Evolutionary conservation across 1,140 invertebrate species (phyloP), one percentile per base, ranked within the genome.

Genomic region (Zaprionus vittiger): DNA sequence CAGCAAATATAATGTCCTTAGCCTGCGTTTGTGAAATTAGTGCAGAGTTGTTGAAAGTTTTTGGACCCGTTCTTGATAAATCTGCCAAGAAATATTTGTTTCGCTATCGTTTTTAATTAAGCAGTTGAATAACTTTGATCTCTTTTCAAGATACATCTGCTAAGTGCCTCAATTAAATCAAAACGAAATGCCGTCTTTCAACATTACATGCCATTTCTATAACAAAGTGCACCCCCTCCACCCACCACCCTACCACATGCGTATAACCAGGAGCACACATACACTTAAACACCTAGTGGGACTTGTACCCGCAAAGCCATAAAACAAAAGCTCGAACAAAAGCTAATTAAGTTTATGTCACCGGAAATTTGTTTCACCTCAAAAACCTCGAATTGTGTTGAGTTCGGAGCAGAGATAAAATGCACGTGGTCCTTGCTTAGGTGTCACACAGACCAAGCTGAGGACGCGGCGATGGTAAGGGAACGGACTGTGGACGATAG

Each of bases 331-430:
- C 86, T 77, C 82, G 83, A 91, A 91, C 86, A 86, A 91, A 91
- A 91, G 86, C 86, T 91, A 91, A 91, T 91, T 91, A 91, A 91
- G 86, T 91, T 91, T 91, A 91, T 91, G 86, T 91, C 86, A 91
- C 86, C 86, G 86, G 86, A 91, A 91, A 91, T 91, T 91, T 91
- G 86, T 91, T 91, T 91, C 86, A 91, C 85, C 85, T 90, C 85
- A 90, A 90, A 90, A 90, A 90, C 85, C 85, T 90, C 85, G 85
- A 91, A 91, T 90, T 90, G 85, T 90, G 85, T 76, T 89, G 79
- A 82, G 70, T 63, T 60, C 54, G 55, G 67, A 66, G 71, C 75
- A 80, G 61, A 86, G 84, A 89, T 89, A 89, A 90, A 89, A 89
- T 89, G 81, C 80, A 87, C 81, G 84, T 84, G 84, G 84, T 66